Evolutionary conservation across 2,888 invertebrate genomes (phyloP).

Genomic region (Pogonocherus hispidulus): DNA sequence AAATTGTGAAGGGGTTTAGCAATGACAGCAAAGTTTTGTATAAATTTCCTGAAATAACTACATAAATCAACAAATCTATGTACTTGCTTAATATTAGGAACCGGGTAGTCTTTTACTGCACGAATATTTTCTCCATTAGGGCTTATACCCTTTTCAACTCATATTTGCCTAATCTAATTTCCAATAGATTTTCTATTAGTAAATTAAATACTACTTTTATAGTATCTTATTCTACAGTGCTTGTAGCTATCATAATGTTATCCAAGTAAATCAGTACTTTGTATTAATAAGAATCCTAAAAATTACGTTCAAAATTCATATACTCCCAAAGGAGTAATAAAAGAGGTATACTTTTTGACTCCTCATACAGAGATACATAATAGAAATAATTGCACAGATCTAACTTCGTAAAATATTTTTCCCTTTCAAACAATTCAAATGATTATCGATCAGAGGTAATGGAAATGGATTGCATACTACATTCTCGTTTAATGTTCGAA

Average conservation of each 20-base stretch:
- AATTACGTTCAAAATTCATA: too few species aligned
- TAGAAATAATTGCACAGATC: too few species aligned
- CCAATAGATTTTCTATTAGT: neutral
- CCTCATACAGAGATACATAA: too few species aligned
- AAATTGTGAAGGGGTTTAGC: neutral
- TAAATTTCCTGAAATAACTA: neutral
- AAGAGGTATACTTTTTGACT: too few species aligned
- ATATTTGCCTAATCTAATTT: neutral
- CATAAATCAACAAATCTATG: neutral
- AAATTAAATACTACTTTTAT: neutral
- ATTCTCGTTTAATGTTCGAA: too few species aligned
- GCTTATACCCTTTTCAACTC: neutral
- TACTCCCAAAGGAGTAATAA: too few species aligned
- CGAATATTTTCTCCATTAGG: neutral
- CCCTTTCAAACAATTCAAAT: conserved; percentile 28
- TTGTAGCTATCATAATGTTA: neutral
- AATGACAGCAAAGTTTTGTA: too few species aligned
- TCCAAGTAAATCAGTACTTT: neutral
- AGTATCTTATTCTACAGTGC: neutral
- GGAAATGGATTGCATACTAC: too few species aligned
- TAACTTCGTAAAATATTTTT: conserved; percentile 19
- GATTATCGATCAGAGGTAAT: too few species aligned
- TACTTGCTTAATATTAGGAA: neutral
- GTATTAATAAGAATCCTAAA: too few species aligned
- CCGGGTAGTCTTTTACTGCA: neutral